Evolutionary conservation across 2,888 invertebrate species (phyloP).

Genomic region (Peribatodes rhomboidaria): DNA sequence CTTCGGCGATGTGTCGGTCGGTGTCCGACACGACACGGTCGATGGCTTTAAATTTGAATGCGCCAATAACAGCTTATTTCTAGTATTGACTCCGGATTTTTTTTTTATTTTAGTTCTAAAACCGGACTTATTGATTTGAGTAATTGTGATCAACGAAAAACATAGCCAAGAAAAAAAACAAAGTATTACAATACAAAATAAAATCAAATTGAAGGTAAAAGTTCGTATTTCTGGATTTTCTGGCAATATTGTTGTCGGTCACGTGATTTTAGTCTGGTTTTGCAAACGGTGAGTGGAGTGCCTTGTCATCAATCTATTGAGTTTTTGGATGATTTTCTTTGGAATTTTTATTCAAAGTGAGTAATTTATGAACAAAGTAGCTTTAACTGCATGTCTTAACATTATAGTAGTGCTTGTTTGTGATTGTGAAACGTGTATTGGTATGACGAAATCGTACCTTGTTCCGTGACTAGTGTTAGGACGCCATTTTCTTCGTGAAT

Average conservation of each 20-base stretch:
- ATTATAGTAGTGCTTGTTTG: conserved; percentile 68
- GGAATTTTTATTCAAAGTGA: conserved; percentile 86
- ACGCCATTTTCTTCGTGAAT: conserved; percentile 87
- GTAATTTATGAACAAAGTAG: conserved; percentile 74
- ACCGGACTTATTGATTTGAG: too few relatives aligned
- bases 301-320: conserved; percentile 86
- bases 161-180: too few relatives aligned
- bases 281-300: conserved; percentile 87
- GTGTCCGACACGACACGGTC: too few relatives aligned
- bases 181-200: too few relatives aligned
- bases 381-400: conserved; percentile 67
- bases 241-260: conserved; percentile 60
- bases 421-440: conserved; percentile 72
- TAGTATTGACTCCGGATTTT: too few relatives aligned
- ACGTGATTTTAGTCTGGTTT: conserved; percentile 80
- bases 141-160: too few relatives aligned
- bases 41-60: too few relatives aligned
- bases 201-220: not conserved
- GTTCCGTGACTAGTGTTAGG: conserved; percentile 86
- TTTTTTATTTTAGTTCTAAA: too few relatives aligned
- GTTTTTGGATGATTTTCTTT: conserved; percentile 87
- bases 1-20: too few relatives aligned
- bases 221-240: not conserved
- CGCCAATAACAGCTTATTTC: too few relatives aligned
- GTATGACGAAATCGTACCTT: conserved; percentile 85